These are phyloP conservation scores for Cryptomyrus ogoouensis DNA, from an alignment of 2,113 vertebrate genomes.

Conservation along the genomic window DNA sequence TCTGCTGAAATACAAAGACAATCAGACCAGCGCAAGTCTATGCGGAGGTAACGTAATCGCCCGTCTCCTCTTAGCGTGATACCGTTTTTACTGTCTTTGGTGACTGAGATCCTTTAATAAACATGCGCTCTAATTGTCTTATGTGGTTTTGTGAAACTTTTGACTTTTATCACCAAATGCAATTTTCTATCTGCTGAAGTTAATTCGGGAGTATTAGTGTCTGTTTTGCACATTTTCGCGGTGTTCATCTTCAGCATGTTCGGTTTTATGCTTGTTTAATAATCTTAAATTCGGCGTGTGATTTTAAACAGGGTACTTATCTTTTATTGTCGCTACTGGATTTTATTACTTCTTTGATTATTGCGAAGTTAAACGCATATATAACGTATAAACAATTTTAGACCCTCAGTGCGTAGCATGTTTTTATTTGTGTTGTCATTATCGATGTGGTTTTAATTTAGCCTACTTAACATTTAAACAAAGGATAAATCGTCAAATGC, in stretches of 20 bases:
- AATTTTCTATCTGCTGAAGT: neutral
- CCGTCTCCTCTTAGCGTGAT: neutral
- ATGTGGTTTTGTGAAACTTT: neutral
- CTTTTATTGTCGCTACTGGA: neutral
- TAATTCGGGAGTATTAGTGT: neutral
- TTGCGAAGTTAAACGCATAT: neutral
- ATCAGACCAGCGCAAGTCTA: neutral
- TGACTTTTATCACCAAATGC: neutral
- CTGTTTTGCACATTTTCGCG: neutral
- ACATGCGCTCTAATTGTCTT: neutral
- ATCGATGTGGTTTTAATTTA: neutral
- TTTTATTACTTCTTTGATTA: neutral
- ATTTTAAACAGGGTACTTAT: neutral
- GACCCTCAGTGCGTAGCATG: neutral
- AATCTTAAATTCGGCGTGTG: neutral
- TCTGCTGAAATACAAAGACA: neutral
- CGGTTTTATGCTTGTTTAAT: neutral
- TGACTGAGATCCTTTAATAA: neutral
- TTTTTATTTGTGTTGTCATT: slow-evolving; percentile 1
- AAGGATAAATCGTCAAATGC: neutral
- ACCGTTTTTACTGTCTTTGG: slow-evolving; percentile 9
- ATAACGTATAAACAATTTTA: neutral
- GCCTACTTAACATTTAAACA: neutral
- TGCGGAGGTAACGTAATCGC: slow-evolving; percentile 8
- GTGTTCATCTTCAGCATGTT: neutral